A percentile compares a stretch with the other conserved stretches of the same genome.
Evolutionary conservation across 1,140 invertebrate species (phyloP).

Genomic region (Drosophila lowei): DNA sequence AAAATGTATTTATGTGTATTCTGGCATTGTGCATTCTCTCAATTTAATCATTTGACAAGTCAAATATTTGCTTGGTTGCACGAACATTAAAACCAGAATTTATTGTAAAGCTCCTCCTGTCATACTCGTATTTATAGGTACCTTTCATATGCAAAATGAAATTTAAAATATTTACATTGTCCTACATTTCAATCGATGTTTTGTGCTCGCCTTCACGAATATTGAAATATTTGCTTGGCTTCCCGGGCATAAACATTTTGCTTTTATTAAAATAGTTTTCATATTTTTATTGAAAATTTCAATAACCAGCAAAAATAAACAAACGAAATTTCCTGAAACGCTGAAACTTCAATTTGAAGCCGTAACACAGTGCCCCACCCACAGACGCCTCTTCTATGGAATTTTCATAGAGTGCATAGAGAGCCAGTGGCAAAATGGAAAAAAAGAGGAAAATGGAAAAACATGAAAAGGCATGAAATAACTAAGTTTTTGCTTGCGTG

Average conservation of each 20-base stretch:
- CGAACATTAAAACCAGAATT: not conserved
- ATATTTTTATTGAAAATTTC: slow-evolving; percentile 19
- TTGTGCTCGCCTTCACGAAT: not conserved
- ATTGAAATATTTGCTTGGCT: not conserved
- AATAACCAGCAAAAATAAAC: slow-evolving; percentile 1
- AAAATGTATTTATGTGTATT: not conserved
- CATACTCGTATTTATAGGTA: too few relatives aligned
- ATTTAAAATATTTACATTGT: not conserved
- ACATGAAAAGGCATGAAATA: slow-evolving; percentile 29
- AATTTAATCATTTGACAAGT: slow-evolving; percentile 10
- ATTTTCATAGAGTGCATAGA: not conserved
- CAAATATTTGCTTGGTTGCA: slow-evolving; percentile 9
- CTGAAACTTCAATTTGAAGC: slow-evolving; percentile 12
- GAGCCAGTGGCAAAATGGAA: too few relatives aligned
- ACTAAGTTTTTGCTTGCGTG: slow-evolving; percentile 13
- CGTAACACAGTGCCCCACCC: not conserved
- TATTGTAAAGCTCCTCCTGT: too few relatives aligned
- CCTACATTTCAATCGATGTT: too few relatives aligned
- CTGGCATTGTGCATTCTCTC: not conserved
- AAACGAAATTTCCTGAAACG: slow-evolving; percentile 15
- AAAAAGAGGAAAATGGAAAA: slow-evolving; percentile 13
- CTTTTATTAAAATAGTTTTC: not conserved
- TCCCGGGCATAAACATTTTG: not conserved
- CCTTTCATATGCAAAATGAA: too few relatives aligned
- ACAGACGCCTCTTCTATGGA: not conserved